Base-by-base conservation (phyloP, 2,888 invertebrate species). In the Eristalis intricaria region DNA sequence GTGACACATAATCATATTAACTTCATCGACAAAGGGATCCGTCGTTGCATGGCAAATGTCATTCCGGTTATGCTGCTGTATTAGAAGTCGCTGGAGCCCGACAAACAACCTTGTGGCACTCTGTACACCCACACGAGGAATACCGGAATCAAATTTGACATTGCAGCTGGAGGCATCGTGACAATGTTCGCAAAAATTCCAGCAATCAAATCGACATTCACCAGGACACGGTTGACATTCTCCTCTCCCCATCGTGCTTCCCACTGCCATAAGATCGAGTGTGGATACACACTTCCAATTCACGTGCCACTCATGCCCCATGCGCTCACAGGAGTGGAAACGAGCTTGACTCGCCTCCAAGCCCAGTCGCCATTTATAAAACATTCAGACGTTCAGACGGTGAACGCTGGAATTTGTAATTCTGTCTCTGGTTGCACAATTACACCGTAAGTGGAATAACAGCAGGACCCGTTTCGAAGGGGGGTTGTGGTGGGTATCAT, bases 151-250 rank as follows among this genome's bases (percentile, higher is more conserved):
- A 61, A 82, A 74, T 78, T 86, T 78, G 65, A 74, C 82, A 82
- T 70, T 70, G 78, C 77, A 78, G 69, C 69, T 75, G 82, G 74
- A 78, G 78, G 69, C 61, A 78, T 74, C 78, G 74, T 86, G 82
- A 82, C 85, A 86, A 86, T 82, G 77, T 82, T 77, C 32, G 65
- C 58, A 74, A 74, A 70, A 77, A 78, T 65, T 61, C 61, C 70
- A 82, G 77, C 82, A 74, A 74, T 86, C 78, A 74, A 74, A 86
- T 78, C 74, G 85, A 82, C 85, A 86, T 77, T 75, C 85, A 76
- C 22, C 71, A 40, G 73, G 35, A 73, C 71, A 58, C 43, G 70
- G 63, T 58, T 80, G 70, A 71, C 56, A 61, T 23, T 71, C 32
- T 56, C 66, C 56, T 56, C 56, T 79, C 26, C 38, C 40, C 26